phyloP scores from a whole-genome alignment of 1,140 invertebrate species.

The Mya arenaria region DNA sequence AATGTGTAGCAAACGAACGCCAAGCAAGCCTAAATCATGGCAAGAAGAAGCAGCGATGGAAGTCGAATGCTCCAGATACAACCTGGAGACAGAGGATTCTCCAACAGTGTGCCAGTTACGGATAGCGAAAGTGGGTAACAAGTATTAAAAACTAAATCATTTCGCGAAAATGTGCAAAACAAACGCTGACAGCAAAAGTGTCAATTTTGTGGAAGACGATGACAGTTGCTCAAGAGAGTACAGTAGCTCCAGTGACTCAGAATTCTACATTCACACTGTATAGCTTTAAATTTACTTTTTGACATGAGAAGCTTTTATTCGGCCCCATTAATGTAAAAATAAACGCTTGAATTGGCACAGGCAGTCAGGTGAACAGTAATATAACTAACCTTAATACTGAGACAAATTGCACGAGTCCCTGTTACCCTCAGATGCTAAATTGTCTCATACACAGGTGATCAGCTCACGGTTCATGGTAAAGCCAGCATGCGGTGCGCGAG shows the following conservation, averaged over 20 bases:
- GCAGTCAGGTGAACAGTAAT: background rate
- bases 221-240: no score
- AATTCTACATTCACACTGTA: constrained; percentile 13
- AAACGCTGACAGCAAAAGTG: background rate
- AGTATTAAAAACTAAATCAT: constrained; percentile 9
- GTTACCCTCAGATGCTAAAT: background rate
- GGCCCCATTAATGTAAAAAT: background rate
- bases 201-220: background rate
- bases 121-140: background rate
- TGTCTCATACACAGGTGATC: constrained; percentile 6
- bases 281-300: background rate
- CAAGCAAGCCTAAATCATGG: background rate
- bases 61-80: no score
- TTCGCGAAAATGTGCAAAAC: constrained; percentile 5
- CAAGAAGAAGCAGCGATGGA: background rate
- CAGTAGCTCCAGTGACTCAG: no score
- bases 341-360: constrained; percentile 9
- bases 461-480: background rate
- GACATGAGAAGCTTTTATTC: background rate
- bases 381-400: background rate
- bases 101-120: background rate
- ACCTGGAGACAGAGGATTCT: no score
- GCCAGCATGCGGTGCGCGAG: background rate
- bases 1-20: no score
- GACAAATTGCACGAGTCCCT: background rate